Percentiles rank a stretch among this genome's conserved stretches.
Conservation (phyloP, 2,888 invertebrate genomes). For the Idaea dimidiata region DNA sequence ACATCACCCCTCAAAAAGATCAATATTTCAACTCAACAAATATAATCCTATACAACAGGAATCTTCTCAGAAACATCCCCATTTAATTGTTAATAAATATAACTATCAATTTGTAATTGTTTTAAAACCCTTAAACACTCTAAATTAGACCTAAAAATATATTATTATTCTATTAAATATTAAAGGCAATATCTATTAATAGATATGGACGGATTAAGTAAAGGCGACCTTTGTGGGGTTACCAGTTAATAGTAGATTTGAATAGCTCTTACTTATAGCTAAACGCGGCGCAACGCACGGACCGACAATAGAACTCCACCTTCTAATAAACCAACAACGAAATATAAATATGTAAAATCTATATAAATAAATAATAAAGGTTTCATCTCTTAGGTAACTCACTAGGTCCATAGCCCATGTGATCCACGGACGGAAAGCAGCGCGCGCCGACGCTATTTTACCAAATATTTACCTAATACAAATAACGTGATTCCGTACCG, state of each 20-base stretch:
- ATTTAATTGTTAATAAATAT: background rate
- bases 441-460: conserved; percentile 36
- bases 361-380: conserved; percentile 74
- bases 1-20: background rate
- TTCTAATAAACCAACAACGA: conserved; percentile 67
- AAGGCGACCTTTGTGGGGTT: conserved; percentile 77
- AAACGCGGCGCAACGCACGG: conserved; percentile 62
- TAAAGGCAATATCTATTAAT: conserved; percentile 80
- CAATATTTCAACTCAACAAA: background rate
- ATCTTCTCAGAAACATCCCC: background rate
- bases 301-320: conserved; percentile 59
- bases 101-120: conserved; percentile 58
- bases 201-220: conserved; percentile 80
- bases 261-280: conserved; percentile 69
- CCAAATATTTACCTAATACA: conserved; percentile 50
- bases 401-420: conserved; percentile 62
- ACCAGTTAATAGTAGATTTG: conserved; percentile 71
- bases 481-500: conserved; percentile 25
- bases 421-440: conserved; percentile 54
- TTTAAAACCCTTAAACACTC: conserved; percentile 60
- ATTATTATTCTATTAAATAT: conserved; percentile 81
- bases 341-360: conserved; percentile 68
- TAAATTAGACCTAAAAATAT: conserved; percentile 75
- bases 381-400: conserved; percentile 77
- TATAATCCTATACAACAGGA: background rate